phyloP scores from a whole-genome alignment of 2,888 invertebrate species.

The Muscina levida region DNA sequence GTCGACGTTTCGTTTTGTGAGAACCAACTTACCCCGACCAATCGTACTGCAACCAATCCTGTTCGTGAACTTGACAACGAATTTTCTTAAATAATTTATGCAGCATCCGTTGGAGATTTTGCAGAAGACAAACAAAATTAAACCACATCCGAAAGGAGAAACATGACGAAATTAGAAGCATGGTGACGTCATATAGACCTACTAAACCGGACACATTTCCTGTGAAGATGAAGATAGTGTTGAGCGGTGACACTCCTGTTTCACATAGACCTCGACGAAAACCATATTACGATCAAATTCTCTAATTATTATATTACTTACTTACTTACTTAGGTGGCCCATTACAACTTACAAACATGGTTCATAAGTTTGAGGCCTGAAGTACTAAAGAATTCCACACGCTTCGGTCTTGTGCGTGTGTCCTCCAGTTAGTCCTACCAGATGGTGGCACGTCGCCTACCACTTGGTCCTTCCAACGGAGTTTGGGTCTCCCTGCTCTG shows the following conservation, averaged over 20 bases:
- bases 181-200: neutral
- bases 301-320: too few relatives aligned
- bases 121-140: neutral
- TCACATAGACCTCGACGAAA: constrained; percentile 40
- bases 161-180: neutral
- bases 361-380: too few relatives aligned
- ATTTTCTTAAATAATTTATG: neutral
- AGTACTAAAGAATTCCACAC: too few relatives aligned
- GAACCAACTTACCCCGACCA: too few relatives aligned
- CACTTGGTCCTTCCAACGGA: too few relatives aligned
- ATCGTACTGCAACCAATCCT: neutral
- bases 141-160: neutral
- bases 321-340: too few relatives aligned
- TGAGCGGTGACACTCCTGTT: neutral
- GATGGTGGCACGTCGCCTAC: too few relatives aligned
- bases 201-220: neutral
- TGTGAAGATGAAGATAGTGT: constrained; percentile 8
- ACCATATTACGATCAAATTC: constrained; percentile 45
- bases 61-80: neutral
- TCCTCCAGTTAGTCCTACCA: too few relatives aligned
- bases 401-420: too few relatives aligned
- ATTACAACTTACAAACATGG: too few relatives aligned
- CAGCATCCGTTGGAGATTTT: neutral
- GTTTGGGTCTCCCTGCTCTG: too few relatives aligned
- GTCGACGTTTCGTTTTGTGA: too few relatives aligned